Conservation (phyloP, 2,888 invertebrate species). For the Lochmaea crataegi region DNA sequence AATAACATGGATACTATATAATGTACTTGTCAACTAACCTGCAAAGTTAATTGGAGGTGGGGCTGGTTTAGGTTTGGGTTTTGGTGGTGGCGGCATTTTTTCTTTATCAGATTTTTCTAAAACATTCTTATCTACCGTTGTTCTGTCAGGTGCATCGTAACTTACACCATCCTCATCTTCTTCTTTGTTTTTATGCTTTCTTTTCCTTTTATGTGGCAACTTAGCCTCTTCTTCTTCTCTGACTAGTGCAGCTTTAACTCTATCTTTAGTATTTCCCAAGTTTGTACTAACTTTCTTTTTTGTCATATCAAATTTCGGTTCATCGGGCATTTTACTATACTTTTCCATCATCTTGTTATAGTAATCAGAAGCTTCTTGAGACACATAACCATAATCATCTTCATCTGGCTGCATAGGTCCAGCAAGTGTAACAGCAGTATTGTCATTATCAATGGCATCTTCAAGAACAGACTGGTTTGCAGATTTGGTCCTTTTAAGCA, state of each 20-base stretch:
- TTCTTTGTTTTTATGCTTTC: constrained; percentile 62
- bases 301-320: constrained; percentile 76
- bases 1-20: no score
- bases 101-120: constrained; percentile 13
- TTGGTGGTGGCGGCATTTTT: constrained; percentile 61
- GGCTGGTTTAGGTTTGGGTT: constrained; percentile 74
- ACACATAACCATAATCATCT: constrained; percentile 88
- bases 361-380: constrained; percentile 82
- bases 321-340: constrained; percentile 78
- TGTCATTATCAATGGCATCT: constrained; percentile 82
- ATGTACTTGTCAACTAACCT: constrained; percentile 53
- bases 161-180: constrained; percentile 51
- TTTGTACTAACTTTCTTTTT: constrained; percentile 67
- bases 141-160: constrained; percentile 56
- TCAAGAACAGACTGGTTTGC: constrained; percentile 88
- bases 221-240: constrained; percentile 79
- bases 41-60: constrained; percentile 82
- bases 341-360: constrained; percentile 89
- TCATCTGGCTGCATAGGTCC: constrained; percentile 87
- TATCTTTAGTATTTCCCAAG: constrained; percentile 74
- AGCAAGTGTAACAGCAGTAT: constrained; percentile 79
- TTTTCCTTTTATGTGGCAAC: constrained; percentile 74
- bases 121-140: constrained; percentile 58
- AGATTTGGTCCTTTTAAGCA: constrained; percentile 86
- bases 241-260: constrained; percentile 81